These are phyloP conservation scores for Drosophila ercepeae DNA, from an alignment of 1,140 invertebrate species.

Conservation along the genomic window DNA sequence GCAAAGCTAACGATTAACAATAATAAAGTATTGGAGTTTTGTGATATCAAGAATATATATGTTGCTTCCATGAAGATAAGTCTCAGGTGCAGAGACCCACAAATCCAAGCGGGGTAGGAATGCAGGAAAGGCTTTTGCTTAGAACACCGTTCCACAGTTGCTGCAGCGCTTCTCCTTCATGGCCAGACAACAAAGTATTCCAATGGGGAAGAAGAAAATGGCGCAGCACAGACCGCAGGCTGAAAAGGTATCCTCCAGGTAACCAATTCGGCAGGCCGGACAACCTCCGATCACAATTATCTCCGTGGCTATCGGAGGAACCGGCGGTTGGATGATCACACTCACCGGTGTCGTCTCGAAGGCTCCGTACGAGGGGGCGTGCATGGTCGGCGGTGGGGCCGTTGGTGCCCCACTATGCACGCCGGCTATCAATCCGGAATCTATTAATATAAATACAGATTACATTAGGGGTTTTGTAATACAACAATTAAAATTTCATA, in stretches of 20 bases:
- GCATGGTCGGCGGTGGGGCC: slow-evolving; percentile 43
- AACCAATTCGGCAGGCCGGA: slow-evolving; percentile 91
- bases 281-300: slow-evolving; percentile 91
- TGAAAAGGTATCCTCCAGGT: slow-evolving; percentile 91
- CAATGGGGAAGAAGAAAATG: slow-evolving; percentile 92
- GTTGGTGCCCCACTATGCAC: slow-evolving; percentile 50
- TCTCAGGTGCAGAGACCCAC: not conserved
- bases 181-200: slow-evolving; percentile 90
- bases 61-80: slow-evolving; percentile 27
- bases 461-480: not conserved
- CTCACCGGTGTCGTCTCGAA: slow-evolving; percentile 77
- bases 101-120: not conserved
- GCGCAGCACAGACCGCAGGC: slow-evolving; percentile 91
- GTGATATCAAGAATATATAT: slow-evolving; percentile 32
- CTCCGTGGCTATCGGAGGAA: slow-evolving; percentile 84
- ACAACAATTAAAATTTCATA: not conserved
- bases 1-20: slow-evolving; percentile 42
- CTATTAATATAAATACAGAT: slow-evolving; percentile 10
- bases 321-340: slow-evolving; percentile 61
- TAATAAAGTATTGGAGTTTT: slow-evolving; percentile 39
- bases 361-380: slow-evolving; percentile 70
- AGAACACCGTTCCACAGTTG: slow-evolving; percentile 91
- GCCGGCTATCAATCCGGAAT: slow-evolving; percentile 47
- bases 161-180: slow-evolving; percentile 90
- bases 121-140: slow-evolving; percentile 2